phyloP scores from a whole-genome alignment of 2,888 invertebrate species.

The Dromius quadrimaculatus region DNA sequence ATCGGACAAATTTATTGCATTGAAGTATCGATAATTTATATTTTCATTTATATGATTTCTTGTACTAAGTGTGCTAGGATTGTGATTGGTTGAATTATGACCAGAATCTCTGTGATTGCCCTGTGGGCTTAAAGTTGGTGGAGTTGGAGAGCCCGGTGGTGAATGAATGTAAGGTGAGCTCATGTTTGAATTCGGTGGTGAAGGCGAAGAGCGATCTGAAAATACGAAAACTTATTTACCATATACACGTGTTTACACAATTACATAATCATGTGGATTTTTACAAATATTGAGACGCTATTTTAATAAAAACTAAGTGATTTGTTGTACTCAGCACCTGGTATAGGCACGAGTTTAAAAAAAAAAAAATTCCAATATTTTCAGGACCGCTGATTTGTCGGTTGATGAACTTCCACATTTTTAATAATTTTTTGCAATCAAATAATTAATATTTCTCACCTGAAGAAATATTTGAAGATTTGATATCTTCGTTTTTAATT shows the following conservation, averaged over 20 bases:
- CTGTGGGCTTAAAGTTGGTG: conserved; percentile 64
- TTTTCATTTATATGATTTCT: too few relatives aligned
- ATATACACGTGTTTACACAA: conserved; percentile 1
- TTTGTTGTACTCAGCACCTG: too few relatives aligned
- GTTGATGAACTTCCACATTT: conserved; percentile 6
- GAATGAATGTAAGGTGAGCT: conserved; percentile 57
- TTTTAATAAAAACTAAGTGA: too few relatives aligned
- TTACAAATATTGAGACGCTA: too few relatives aligned
- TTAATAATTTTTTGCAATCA: conserved; percentile 8
- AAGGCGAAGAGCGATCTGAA: conserved; percentile 51
- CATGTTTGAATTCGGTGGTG: conserved; percentile 55
- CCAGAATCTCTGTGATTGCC: conserved; percentile 56
- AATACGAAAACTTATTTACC: conserved; percentile 53
- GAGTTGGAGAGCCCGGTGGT: conserved; percentile 60
- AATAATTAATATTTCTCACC: too few relatives aligned
- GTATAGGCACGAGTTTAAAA: too few relatives aligned
- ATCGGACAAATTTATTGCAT: conserved; percentile 19
- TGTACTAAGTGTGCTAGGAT: conserved; percentile 35
- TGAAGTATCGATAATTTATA: conserved; percentile 52
- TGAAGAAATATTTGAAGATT: conserved; percentile 18
- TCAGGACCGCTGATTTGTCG: not conserved
- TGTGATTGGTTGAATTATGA: conserved; percentile 35
- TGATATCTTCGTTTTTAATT: conserved; percentile 53
- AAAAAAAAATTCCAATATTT: not conserved
- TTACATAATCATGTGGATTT: too few relatives aligned